Base-by-base conservation (phyloP, 2,888 invertebrate genomes). In the Malachius bipustulatus region DNA sequence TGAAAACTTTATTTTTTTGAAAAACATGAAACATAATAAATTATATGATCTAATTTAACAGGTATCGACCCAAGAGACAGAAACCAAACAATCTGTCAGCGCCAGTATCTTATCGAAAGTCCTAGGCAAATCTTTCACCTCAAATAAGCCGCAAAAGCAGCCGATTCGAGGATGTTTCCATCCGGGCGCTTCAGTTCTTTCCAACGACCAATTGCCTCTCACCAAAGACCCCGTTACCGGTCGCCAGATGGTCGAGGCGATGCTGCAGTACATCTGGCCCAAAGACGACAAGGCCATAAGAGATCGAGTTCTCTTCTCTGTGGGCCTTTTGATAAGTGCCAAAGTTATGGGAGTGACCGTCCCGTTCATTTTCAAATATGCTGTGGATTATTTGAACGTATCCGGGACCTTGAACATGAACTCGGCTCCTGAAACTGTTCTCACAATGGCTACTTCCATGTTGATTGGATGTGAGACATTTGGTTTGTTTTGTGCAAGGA, bases 181-280 rank as follows among this genome's bases (percentile, higher is more conserved):
- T 70, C 87, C 90, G 62, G 90, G 90, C 53, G 73, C 77, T 30
- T 77, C 82, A 53, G 52, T 52, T 16, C 53, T 64, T 37, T 61
- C 65, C 15, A 56, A 64, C 41, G 65, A 81, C 41, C 68, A 73
- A 53, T 53, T 77, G 49, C 70, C 66, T 16, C 54, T 66, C 12
- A 68, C 73, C 55, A 64, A 68, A 27, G 66, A 67, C 52, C 66
- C 73, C 32, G 74, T 88, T 41, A 70, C 80, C 4, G 72, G 81
- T 43, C 52, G 66, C 49, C 78, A 89, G 53, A 93, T 96, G 82
- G 55, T 93, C 15, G 73, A 71, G 45, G 82, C 82, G 33, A 93
- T 97, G 90, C 60, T 88, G 59, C 73, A 74, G 33, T 91, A 94
- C 65, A 82, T 97, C 37, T 97, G 97, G 97, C 97, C 97, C 14